Evolutionary conservation across 2,113 vertebrate genomes (phyloP).

Genomic region (Antigone vipio): DNA sequence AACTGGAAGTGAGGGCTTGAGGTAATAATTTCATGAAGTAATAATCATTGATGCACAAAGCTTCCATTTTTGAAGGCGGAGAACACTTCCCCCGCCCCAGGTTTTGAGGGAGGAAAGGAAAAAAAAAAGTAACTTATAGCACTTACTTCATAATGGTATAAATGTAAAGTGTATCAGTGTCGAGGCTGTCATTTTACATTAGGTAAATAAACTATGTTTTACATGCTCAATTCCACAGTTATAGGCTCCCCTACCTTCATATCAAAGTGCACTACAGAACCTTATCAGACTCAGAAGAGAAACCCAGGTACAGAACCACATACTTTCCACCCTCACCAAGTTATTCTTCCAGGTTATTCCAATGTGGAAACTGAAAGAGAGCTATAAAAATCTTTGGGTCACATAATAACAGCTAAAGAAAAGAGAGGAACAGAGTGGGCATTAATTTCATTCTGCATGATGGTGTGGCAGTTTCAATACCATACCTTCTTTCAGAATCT

Average conservation of each 20-base stretch:
- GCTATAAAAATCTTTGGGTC: not conserved
- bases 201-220: not conserved
- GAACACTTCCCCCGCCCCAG: not conserved
- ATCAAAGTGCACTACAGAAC: not conserved
- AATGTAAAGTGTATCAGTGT: not conserved
- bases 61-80: not conserved
- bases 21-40: not conserved
- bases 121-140: not conserved
- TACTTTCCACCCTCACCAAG: not conserved
- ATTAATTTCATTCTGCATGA: not conserved
- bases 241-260: not conserved
- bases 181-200: not conserved
- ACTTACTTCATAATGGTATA: not conserved
- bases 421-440: not conserved
- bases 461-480: not conserved
- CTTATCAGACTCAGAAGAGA: not conserved
- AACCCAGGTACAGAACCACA: not conserved
- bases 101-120: not conserved
- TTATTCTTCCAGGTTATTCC: not conserved
- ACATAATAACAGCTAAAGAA: not conserved
- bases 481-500: not conserved
- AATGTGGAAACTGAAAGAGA: not conserved
- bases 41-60: not conserved
- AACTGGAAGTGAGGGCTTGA: not conserved
- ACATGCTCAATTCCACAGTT: not conserved